These are phyloP conservation scores for Ginglymostoma cirratum DNA, from an alignment of 2,113 vertebrate species.

Conservation along the genomic window DNA sequence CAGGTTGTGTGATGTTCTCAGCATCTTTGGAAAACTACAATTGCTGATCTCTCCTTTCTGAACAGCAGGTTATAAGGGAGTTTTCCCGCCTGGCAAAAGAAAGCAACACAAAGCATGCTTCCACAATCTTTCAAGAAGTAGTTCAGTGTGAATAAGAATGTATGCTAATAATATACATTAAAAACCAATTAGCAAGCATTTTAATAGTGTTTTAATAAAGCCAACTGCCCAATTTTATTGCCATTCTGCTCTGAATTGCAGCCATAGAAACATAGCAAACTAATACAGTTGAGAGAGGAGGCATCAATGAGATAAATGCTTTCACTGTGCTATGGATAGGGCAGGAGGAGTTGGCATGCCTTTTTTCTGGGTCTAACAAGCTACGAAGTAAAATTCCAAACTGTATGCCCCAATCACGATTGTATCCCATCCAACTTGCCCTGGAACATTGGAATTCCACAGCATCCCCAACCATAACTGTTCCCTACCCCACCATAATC, in stretches of 20 bases:
- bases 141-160: not conserved
- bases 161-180: not conserved
- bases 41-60: not conserved
- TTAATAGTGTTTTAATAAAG: not conserved
- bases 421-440: not conserved
- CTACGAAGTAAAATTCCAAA: not conserved
- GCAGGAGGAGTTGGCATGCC: not conserved
- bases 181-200: not conserved
- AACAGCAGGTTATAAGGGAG: not conserved
- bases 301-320: not conserved
- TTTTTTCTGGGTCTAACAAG: not conserved
- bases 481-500: not conserved
- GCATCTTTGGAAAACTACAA: not conserved
- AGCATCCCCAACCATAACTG: not conserved
- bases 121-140: not conserved
- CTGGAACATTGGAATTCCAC: not conserved
- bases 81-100: not conserved
- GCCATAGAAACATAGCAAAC: not conserved
- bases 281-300: not conserved
- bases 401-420: not conserved
- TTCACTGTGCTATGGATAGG: not conserved
- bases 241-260: not conserved
- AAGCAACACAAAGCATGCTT: not conserved
- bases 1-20: too few relatives aligned
- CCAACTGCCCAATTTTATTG: not conserved